These are phyloP conservation scores for Cryptoleucopteryx plumbea DNA, from an alignment of 2,113 vertebrate genomes.

Conservation along the genomic window DNA sequence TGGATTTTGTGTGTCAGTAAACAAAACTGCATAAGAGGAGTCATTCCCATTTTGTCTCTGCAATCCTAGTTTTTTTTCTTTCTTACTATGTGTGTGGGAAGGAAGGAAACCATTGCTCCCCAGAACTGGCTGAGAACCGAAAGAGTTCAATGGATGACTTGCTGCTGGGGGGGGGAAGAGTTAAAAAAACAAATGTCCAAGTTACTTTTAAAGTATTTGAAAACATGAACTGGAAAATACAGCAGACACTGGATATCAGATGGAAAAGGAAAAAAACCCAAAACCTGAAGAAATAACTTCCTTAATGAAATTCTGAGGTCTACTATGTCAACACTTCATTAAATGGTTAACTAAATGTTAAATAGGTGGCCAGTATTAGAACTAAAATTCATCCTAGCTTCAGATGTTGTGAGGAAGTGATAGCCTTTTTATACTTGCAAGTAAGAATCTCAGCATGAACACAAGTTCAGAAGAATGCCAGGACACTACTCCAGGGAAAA, in stretches of 20 bases:
- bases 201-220: not conserved
- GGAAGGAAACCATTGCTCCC: not conserved
- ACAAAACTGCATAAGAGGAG: not conserved
- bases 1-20: not conserved
- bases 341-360: not conserved
- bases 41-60: not conserved
- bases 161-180: rapidly evolving
- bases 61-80: not conserved
- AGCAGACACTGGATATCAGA: not conserved
- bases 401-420: not conserved
- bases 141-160: not conserved
- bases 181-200: not conserved
- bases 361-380: not conserved
- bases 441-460: not conserved
- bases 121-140: not conserved
- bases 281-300: not conserved
- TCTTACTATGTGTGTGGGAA: not conserved
- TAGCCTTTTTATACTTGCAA: not conserved
- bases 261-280: rapidly evolving
- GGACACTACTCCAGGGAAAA: not conserved
- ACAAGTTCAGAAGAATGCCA: not conserved
- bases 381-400: not conserved
- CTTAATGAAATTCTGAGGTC: not conserved
- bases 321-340: not conserved
- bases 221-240: not conserved